These are phyloP conservation scores for Channa maculata DNA, from an alignment of 2,113 vertebrate genomes.

Conservation along the genomic window DNA sequence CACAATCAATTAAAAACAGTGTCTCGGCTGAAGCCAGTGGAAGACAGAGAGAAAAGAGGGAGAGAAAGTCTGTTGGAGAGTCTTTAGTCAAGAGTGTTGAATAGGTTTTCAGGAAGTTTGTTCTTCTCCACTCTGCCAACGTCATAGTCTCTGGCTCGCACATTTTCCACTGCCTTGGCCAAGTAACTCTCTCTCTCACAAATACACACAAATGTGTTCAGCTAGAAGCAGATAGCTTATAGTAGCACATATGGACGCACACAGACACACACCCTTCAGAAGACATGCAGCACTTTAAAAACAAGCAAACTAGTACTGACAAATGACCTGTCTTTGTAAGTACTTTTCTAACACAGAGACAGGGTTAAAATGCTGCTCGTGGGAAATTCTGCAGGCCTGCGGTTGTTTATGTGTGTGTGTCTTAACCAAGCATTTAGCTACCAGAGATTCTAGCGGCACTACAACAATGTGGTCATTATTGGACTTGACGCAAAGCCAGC, in stretches of 20 bases:
- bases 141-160: constrained; percentile 68
- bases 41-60: not conserved
- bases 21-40: not conserved
- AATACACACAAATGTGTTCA: constrained; percentile 16
- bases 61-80: constrained; percentile 20
- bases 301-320: not conserved
- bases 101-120: constrained; percentile 71
- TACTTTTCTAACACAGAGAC: not conserved
- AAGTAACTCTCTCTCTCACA: constrained; percentile 44
- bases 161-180: constrained; percentile 73
- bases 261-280: not conserved
- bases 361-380: constrained; percentile 5
- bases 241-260: constrained; percentile 8
- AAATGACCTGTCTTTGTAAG: not conserved
- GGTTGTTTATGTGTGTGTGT: constrained; percentile 18
- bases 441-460: constrained; percentile 47
- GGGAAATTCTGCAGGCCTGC: constrained; percentile 1
- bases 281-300: constrained; percentile 12
- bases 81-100: constrained; percentile 50
- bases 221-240: constrained; percentile 1
- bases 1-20: constrained; percentile 5
- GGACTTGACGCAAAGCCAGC: constrained; percentile 37
- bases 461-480: constrained; percentile 59
- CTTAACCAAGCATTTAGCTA: constrained; percentile 33
- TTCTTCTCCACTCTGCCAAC: constrained; percentile 66